phyloP scores from a whole-genome alignment of 2,113 vertebrate species.

The Phaetusa simplex region DNA sequence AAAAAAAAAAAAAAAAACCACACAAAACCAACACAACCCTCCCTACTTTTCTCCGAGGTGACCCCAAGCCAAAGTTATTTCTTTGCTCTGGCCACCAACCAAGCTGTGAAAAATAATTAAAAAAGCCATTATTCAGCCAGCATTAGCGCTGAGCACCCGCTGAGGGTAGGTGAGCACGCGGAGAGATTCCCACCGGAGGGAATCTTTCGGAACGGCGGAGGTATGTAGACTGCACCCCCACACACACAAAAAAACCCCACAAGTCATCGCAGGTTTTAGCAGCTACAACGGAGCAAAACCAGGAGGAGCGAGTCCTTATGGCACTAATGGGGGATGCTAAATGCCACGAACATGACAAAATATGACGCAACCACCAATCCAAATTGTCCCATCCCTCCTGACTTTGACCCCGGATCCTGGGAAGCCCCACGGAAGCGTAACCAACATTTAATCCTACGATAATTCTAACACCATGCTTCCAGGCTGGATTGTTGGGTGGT shows the following conservation, averaged over 20 bases:
- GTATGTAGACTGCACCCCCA: background rate
- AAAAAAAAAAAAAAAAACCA: background rate
- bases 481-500: background rate
- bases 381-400: background rate
- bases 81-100: background rate
- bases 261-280: background rate
- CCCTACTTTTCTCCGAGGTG: background rate
- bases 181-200: accelerated
- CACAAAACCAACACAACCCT: too few species aligned
- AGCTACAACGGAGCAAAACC: background rate
- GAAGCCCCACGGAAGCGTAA: background rate
- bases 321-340: background rate
- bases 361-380: accelerated
- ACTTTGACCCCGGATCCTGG: background rate
- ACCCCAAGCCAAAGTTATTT: background rate
- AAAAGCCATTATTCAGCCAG: background rate
- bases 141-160: background rate
- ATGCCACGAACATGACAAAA: accelerated
- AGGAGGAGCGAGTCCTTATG: accelerated
- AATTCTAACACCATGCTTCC: background rate
- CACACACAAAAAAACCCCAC: background rate
- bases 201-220: accelerated
- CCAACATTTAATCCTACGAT: background rate
- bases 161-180: accelerated
- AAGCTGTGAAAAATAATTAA: background rate